A percentile compares a stretch with the other conserved stretches of the same genome.
Conservation (phyloP, 2,113 vertebrate species). For the Kryptolebias marmoratus region DNA sequence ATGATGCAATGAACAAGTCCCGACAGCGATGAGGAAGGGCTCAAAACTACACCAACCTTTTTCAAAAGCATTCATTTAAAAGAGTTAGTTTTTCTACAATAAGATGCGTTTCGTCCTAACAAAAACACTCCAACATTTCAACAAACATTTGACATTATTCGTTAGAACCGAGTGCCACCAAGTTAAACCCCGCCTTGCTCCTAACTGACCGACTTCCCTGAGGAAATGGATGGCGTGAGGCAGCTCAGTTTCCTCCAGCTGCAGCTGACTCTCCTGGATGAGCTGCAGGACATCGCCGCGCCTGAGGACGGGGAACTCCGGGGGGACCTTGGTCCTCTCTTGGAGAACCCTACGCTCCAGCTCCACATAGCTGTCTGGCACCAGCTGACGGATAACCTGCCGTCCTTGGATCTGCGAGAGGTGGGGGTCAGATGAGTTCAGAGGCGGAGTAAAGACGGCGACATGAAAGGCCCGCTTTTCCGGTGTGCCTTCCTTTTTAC, state of each 20-base stretch:
- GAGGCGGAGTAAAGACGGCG: not conserved
- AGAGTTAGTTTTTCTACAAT: too few species aligned
- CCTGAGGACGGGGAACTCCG: conserved; percentile 91
- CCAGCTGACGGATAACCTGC: conserved; percentile 93
- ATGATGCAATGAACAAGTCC: too few species aligned
- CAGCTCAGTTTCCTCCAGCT: conserved; percentile 92
- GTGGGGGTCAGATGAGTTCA: too few species aligned
- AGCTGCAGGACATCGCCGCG: conserved; percentile 85
- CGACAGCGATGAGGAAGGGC: too few species aligned
- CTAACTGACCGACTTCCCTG: conserved; percentile 90
- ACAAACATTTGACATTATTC: not conserved
- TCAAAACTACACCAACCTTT: too few species aligned
- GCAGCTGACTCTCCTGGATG: conserved; percentile 88
- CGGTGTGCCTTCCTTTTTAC: conserved; percentile 58
- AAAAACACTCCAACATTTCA: not conserved
- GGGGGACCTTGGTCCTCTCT: conserved; percentile 82
- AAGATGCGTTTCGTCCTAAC: too few species aligned
- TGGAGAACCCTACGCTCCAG: conserved; percentile 89
- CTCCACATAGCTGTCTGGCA: conserved; percentile 95
- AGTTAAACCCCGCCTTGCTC: too few species aligned
- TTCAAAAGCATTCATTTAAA: too few species aligned
- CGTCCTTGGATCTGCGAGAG: conserved; percentile 88
- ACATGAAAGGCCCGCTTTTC: not conserved
- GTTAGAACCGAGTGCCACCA: not conserved
- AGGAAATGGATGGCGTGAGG: conserved; percentile 93